Evolutionary conservation across 2,797 vertebrate genomes (phyloP).

Genomic region (Strix occidentalis): DNA sequence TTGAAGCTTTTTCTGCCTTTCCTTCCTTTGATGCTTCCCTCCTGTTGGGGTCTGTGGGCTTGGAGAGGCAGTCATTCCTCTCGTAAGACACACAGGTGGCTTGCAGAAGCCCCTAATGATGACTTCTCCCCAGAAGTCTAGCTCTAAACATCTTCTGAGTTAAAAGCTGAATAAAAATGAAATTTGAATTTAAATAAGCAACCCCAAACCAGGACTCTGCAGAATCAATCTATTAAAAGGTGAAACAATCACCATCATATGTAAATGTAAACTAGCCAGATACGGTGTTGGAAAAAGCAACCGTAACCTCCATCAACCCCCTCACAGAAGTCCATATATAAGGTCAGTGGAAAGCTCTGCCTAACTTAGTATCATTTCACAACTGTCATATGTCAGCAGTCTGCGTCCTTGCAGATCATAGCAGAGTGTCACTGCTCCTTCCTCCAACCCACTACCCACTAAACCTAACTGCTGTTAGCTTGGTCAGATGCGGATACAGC

Average conservation of each 20-base stretch:
- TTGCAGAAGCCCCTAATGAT: not conserved
- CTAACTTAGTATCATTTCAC: not conserved
- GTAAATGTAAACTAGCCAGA: not conserved
- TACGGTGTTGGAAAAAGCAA: not conserved
- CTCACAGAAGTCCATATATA: not conserved
- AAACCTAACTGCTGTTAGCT: not conserved
- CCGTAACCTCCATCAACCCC: not conserved
- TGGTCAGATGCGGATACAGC: not conserved
- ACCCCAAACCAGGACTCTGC: not conserved
- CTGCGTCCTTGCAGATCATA: accelerated
- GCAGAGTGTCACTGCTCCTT: accelerated
- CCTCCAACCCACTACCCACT: too few relatives aligned
- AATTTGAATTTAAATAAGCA: not conserved
- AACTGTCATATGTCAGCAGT: accelerated
- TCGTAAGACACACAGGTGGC: not conserved
- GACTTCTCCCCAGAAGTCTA: not conserved
- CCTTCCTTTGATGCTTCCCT: not conserved
- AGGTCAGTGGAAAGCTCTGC: not conserved
- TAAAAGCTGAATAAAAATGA: not conserved
- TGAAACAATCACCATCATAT: not conserved
- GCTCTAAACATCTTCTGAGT: not conserved
- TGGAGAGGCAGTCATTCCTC: not conserved
- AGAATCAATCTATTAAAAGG: not conserved
- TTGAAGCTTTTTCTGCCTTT: not conserved
- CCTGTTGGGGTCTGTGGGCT: not conserved